Conservation (phyloP, 2,113 vertebrate genomes). For the Ranitomeya variabilis region DNA sequence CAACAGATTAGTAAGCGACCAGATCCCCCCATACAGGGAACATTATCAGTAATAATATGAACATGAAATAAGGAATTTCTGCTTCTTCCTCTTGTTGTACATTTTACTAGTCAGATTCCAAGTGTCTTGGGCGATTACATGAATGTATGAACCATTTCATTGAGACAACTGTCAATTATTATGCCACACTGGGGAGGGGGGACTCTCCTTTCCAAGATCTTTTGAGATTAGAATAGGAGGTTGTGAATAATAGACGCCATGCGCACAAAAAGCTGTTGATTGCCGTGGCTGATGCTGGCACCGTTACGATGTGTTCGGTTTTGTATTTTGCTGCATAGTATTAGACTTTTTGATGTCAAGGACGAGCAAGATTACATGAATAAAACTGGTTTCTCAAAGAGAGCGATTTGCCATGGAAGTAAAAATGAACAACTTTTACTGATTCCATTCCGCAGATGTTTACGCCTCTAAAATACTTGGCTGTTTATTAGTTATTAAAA, state of each 20-base stretch:
- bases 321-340: conserved; percentile 4
- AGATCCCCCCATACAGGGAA: not conserved
- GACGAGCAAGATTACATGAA: conserved; percentile 15
- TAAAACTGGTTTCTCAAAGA: not conserved
- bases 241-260: conserved; percentile 22
- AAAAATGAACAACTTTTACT: not conserved
- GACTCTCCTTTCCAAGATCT: conserved; percentile 1
- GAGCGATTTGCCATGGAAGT: not conserved
- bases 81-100: not conserved
- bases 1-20: not conserved
- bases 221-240: conserved; percentile 32
- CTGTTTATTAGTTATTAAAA: not conserved
- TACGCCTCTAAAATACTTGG: not conserved
- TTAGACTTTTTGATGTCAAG: conserved; percentile 35
- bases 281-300: conserved; percentile 13
- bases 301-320: not conserved
- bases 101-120: not conserved
- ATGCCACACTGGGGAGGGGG: not conserved
- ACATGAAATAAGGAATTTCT: not conserved
- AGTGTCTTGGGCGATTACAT: not conserved
- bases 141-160: not conserved
- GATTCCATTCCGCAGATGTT: not conserved
- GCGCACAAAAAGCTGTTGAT: conserved; percentile 28
- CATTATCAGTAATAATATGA: not conserved
- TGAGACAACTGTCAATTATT: not conserved